Evolutionary conservation across 2,113 vertebrate species (phyloP).

Genomic region (Petrocephalus microphthalmus): DNA sequence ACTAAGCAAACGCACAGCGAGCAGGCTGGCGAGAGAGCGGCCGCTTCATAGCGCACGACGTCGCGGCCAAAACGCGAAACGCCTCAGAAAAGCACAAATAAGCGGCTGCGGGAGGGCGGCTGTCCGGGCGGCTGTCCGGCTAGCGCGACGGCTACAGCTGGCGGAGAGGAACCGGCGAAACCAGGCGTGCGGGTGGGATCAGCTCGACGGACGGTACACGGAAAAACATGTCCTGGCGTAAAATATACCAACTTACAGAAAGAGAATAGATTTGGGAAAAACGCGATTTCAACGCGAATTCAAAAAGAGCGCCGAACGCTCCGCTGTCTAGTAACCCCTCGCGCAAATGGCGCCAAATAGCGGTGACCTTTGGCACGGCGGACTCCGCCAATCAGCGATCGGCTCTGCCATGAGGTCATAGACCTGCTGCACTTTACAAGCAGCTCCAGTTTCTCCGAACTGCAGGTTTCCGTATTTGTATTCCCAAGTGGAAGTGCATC

Average conservation of each 20-base stretch:
- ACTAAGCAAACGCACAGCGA: neutral
- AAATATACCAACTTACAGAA: neutral
- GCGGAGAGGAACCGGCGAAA: neutral
- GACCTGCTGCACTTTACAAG: neutral
- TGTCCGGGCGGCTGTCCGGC: too few species aligned
- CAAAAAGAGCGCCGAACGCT: conserved; percentile 13
- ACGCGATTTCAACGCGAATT: neutral
- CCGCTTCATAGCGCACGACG: neutral
- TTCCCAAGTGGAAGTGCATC: neutral
- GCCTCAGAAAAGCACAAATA: neutral
- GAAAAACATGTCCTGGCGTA: neutral
- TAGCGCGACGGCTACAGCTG: neutral
- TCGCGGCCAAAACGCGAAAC: neutral
- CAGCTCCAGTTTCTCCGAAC: neutral
- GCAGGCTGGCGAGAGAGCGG: neutral
- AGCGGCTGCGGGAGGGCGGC: neutral
- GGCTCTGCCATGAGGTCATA: neutral
- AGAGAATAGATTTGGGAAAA: neutral
- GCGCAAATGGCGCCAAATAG: conserved; percentile 59
- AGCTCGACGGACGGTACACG: neutral
- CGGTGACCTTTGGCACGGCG: conserved; percentile 36
- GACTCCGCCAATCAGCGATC: conserved; percentile 45
- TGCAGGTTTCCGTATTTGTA: too few species aligned
- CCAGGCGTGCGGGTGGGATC: neutral
- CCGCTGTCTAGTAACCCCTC: neutral